Percentiles rank a stretch among this genome's conserved stretches.
Evolutionary conservation across 2,888 invertebrate genomes (phyloP).

Genomic region (Gerosis bhagava): DNA sequence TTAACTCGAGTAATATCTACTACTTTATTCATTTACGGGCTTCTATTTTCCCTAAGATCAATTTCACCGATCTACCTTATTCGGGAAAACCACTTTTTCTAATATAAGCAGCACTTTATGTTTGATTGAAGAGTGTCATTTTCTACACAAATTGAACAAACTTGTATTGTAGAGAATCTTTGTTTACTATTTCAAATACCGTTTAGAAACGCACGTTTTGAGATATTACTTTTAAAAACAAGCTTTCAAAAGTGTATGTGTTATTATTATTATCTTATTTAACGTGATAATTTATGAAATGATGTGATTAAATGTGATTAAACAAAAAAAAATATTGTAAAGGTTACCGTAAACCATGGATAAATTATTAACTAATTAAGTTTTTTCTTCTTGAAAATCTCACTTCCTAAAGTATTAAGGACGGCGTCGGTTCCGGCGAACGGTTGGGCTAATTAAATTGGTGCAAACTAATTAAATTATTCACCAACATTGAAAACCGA

Average conservation of each 20-base stretch:
- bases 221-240: no score
- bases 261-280: no score
- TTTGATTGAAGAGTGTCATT: not conserved
- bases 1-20: no score
- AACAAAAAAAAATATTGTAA: not conserved
- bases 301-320: no score
- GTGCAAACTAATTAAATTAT: slow-evolving; percentile 27
- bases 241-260: no score
- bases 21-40: slow-evolving; percentile 1
- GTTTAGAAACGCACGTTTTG: not conserved
- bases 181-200: not conserved
- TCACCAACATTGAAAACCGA: slow-evolving; percentile 9
- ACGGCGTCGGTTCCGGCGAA: slow-evolving; percentile 49
- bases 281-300: no score
- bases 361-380: slow-evolving; percentile 38
- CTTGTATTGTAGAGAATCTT: not conserved
- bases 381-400: slow-evolving; percentile 41
- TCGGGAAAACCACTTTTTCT: not conserved
- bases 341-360: not conserved
- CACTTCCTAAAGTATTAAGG: slow-evolving; percentile 56
- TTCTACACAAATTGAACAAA: not conserved
- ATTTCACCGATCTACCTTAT: not conserved
- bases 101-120: not conserved
- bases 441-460: slow-evolving; percentile 42
- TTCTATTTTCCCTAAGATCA: slow-evolving; percentile 2